Percentiles rank a stretch among this genome's conserved stretches.
Evolutionary conservation across 2,113 vertebrate species (phyloP).

Genomic region (Hippolais icterina): DNA sequence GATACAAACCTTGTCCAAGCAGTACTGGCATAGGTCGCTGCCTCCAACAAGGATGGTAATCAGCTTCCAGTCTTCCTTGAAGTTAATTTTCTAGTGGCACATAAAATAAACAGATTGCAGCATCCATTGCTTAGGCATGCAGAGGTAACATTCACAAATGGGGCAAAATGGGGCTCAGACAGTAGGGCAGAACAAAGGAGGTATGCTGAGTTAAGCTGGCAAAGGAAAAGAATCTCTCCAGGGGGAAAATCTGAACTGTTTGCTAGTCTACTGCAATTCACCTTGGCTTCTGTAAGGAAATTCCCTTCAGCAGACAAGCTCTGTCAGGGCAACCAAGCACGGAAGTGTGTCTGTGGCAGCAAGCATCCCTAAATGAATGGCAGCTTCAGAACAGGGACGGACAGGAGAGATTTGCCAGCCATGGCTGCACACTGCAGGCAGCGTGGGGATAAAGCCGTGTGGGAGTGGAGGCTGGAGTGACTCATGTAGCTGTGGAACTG

Average conservation of each 20-base stretch:
- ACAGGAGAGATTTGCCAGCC: not conserved
- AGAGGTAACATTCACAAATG: not conserved
- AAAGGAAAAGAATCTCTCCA: not conserved
- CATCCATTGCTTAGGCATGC: not conserved
- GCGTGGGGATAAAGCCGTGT: not conserved
- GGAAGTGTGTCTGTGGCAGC: not conserved
- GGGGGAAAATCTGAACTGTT: not conserved
- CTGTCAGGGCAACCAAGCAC: not conserved
- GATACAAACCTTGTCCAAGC: conserved; percentile 80
- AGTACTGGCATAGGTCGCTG: conserved; percentile 91
- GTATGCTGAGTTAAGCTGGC: not conserved
- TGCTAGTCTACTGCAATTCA: not conserved
- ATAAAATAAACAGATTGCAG: conserved; percentile 25
- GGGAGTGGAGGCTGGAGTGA: not conserved
- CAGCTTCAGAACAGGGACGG: not conserved
- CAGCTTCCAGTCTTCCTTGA: conserved; percentile 91
- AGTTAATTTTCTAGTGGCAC: conserved; percentile 80
- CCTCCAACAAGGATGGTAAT: conserved; percentile 89
- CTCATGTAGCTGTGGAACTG: not conserved
- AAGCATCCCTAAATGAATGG: not conserved
- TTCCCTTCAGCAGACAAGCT: not conserved
- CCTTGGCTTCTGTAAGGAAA: not conserved
- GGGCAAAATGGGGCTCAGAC: not conserved
- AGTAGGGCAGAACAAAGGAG: not conserved
- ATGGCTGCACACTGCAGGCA: not conserved